These are phyloP conservation scores for Oryzias woworae DNA, from an alignment of 2,113 vertebrate species.

Conservation along the genomic window DNA sequence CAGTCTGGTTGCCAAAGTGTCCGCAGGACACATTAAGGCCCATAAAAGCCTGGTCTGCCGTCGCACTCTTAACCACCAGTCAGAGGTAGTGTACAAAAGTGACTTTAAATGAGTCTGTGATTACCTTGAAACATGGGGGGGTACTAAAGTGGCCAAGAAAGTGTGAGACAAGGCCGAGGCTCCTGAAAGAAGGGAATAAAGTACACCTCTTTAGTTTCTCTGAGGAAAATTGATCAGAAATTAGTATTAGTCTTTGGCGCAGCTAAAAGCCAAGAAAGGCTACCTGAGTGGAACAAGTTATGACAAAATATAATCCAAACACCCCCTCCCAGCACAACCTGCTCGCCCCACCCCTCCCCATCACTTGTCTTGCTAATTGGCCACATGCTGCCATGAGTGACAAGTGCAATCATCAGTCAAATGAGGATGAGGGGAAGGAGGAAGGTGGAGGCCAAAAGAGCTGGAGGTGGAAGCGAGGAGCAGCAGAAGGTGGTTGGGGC, in stretches of 20 bases:
- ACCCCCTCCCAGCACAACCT: conserved; percentile 23
- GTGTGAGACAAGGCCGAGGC: conserved; percentile 60
- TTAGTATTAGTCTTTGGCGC: conserved; percentile 56
- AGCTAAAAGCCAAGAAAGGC: conserved; percentile 42
- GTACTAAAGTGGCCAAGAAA: conserved; percentile 67
- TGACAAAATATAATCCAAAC: conserved; percentile 44
- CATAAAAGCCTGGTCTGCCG: conserved; percentile 73
- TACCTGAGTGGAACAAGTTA: conserved; percentile 32
- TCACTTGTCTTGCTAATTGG: conserved; percentile 73
- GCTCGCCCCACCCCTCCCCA: conserved; percentile 37
- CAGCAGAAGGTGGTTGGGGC: conserved; percentile 52
- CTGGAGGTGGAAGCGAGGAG: conserved; percentile 43
- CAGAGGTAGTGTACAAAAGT: conserved; percentile 75
- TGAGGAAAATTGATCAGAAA: conserved; percentile 52
- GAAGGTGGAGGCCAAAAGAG: conserved; percentile 38
- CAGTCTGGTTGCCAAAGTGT: conserved; percentile 72
- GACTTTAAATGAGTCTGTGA: conserved; percentile 76
- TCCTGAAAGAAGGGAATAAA: conserved; percentile 21
- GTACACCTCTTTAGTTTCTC: conserved; percentile 34
- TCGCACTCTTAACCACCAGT: conserved; percentile 71
- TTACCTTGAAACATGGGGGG: conserved; percentile 68
- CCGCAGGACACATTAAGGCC: conserved; percentile 72
- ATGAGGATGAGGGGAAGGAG: conserved; percentile 69
- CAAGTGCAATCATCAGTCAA: conserved; percentile 83
- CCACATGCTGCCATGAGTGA: conserved; percentile 83